These are phyloP conservation scores for Mixornis gularis DNA, from an alignment of 2,113 vertebrate species.

Conservation along the genomic window DNA sequence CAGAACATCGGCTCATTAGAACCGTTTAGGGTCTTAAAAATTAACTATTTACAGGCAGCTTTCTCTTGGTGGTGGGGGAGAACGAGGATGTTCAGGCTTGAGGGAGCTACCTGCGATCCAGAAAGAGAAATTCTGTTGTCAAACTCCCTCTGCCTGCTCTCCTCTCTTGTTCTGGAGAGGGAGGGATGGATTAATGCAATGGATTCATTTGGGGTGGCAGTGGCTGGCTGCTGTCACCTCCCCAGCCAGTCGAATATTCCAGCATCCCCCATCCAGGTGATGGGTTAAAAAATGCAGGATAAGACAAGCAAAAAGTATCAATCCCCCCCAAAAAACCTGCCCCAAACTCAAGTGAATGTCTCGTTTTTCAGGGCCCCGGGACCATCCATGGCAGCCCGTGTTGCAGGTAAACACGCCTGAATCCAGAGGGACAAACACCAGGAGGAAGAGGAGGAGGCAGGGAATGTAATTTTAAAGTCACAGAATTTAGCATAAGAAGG, in stretches of 20 bases:
- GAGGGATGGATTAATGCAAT: accelerated
- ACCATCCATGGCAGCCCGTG: accelerated
- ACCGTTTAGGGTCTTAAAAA: slow-evolving; percentile 53
- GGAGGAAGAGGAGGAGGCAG: background rate
- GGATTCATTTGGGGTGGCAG: background rate
- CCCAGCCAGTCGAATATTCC: background rate
- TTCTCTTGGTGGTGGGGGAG: background rate
- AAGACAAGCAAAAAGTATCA: background rate
- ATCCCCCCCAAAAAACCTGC: background rate
- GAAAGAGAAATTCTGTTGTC: background rate
- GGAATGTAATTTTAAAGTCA: background rate
- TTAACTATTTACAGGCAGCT: slow-evolving; percentile 56
- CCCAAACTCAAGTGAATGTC: accelerated
- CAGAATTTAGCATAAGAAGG: slow-evolving; percentile 16
- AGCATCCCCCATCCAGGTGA: background rate
- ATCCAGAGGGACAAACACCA: background rate
- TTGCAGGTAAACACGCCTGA: accelerated
- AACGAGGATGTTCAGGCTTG: background rate
- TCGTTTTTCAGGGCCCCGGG: background rate
- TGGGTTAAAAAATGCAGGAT: background rate
- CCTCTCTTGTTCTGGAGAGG: no score
- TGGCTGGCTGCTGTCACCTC: background rate
- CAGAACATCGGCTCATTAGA: slow-evolving; percentile 7
- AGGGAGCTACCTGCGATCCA: background rate
- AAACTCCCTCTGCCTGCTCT: background rate